Percentiles rank a stretch among this genome's conserved stretches.
phyloP scores from a whole-genome alignment of 2,797 vertebrate genomes.

The Ptychadena robeensis region DNA sequence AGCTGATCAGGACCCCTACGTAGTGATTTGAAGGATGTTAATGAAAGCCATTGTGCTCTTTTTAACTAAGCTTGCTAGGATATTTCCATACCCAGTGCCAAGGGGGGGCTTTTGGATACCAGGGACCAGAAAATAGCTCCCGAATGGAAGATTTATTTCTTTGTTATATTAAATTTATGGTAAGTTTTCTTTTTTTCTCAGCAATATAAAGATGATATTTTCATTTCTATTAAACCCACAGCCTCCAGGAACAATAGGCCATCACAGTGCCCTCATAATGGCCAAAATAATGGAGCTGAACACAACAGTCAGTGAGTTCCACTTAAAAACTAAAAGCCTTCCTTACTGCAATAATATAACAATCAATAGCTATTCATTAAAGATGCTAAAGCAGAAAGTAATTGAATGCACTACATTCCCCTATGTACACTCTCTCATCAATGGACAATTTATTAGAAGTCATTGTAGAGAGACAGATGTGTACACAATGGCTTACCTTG shows the following conservation, averaged over 20 bases:
- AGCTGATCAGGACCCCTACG: too few species aligned
- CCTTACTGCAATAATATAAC: neutral
- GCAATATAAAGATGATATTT: neutral
- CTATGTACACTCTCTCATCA: neutral
- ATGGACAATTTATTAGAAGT: neutral
- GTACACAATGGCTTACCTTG: neutral
- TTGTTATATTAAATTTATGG: too few species aligned
- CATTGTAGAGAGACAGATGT: neutral
- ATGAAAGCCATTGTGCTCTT: too few species aligned
- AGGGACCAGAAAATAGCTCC: too few species aligned
- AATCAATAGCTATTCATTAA: conserved; percentile 41
- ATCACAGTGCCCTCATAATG: neutral
- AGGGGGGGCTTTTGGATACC: neutral
- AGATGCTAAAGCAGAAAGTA: neutral
- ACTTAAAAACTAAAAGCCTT: neutral
- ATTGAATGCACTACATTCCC: conserved; percentile 1
- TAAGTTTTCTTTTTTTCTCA: neutral
- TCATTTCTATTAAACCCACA: neutral
- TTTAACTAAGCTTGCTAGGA: too few species aligned
- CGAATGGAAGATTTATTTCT: too few species aligned
- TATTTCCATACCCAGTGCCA: too few species aligned
- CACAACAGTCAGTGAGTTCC: neutral
- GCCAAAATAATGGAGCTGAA: neutral
- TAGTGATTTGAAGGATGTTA: too few species aligned
- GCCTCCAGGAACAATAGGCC: neutral